A percentile compares a stretch with the other conserved stretches of the same genome.
Evolutionary conservation across 2,797 vertebrate species (phyloP).

Genomic region (Diplodus puntazzo): DNA sequence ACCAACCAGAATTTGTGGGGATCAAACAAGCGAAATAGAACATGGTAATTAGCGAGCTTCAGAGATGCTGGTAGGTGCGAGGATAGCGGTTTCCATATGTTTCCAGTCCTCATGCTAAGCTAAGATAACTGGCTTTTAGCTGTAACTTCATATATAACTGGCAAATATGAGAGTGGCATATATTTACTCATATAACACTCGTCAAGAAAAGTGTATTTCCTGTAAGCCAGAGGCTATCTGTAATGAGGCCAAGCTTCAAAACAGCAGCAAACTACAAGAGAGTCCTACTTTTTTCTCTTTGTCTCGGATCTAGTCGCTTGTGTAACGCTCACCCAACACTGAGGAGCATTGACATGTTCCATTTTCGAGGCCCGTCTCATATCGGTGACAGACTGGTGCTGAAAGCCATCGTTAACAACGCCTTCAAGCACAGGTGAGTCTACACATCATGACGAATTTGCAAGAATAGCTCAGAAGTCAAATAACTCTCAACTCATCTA

Average conservation of each 20-base stretch:
- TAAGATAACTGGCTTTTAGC: background rate
- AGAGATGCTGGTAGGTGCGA: background rate
- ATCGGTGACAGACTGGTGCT: slow-evolving; percentile 95
- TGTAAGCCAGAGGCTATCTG: background rate
- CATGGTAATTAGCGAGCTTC: background rate
- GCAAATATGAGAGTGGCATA: background rate
- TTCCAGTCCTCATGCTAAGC: background rate
- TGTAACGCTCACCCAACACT: slow-evolving; percentile 93
- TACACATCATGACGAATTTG: no score
- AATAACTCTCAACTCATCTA: background rate
- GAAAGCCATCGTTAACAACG: slow-evolving; percentile 96
- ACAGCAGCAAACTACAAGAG: background rate
- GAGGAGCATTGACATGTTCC: slow-evolving; percentile 96
- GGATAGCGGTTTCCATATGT: background rate
- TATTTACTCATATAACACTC: background rate
- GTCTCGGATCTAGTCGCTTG: slow-evolving; percentile 86
- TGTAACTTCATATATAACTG: background rate
- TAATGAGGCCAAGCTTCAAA: background rate
- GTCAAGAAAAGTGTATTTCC: background rate
- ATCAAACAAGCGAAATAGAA: background rate
- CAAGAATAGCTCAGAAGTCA: background rate
- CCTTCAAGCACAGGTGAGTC: slow-evolving; percentile 94
- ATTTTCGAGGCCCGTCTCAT: slow-evolving; percentile 95
- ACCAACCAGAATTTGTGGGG: background rate
- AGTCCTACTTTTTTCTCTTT: background rate